phyloP scores from a whole-genome alignment of 1,140 invertebrate genomes.

The Agrypnia vestita region DNA sequence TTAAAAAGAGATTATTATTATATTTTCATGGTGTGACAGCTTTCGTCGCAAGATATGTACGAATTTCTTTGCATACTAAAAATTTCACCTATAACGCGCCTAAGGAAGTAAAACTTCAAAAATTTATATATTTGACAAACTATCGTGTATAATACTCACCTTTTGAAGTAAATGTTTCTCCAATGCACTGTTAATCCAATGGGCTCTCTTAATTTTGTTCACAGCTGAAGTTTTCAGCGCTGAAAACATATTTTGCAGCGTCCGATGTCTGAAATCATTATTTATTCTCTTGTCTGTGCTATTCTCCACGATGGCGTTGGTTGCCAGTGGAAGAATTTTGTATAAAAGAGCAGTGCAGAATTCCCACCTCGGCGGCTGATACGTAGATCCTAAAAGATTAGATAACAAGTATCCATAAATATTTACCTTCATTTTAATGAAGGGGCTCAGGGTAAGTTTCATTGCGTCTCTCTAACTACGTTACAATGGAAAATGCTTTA shows the following conservation, averaged over 20 bases:
- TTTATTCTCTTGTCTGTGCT: background rate
- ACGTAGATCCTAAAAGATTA: conserved; percentile 25
- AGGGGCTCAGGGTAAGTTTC: no score
- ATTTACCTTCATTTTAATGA: no score
- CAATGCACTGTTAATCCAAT: conserved; percentile 19
- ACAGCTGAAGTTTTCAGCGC: background rate
- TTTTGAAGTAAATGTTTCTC: conserved; percentile 41
- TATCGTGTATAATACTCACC: background rate
- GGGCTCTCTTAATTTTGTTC: conserved; percentile 30
- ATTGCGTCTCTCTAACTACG: no score
- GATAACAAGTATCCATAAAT: no score
- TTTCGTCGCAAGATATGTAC: no score
- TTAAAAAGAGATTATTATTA: no score
- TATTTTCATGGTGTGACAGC: no score
- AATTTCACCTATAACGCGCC: no score
- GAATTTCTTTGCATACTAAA: no score
- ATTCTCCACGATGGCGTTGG: conserved; percentile 21
- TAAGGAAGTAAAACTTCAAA: no score
- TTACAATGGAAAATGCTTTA: no score
- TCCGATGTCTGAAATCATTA: conserved; percentile 2
- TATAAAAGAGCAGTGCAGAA: conserved; percentile 37
- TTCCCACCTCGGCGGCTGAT: conserved; percentile 34
- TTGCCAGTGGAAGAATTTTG: conserved; percentile 38
- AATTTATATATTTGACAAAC: background rate
- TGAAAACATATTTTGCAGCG: conserved; percentile 33